Percentiles rank a stretch among this genome's conserved stretches.
Conservation (phyloP, 2,888 invertebrate species). For the Bibio marci region DNA sequence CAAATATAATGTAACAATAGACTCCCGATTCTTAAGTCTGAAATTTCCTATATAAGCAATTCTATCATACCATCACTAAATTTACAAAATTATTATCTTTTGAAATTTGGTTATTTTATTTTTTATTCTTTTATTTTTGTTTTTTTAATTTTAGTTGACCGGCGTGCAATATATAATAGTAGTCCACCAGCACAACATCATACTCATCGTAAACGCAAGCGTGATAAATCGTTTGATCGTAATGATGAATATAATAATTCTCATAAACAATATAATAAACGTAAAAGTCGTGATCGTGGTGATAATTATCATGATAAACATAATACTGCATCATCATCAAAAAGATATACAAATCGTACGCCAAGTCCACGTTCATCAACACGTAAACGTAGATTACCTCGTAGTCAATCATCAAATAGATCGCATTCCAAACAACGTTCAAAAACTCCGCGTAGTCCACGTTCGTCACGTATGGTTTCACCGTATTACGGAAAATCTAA, state of each 20-base stretch:
- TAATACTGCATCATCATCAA: not conserved
- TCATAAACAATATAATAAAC: conserved; percentile 9
- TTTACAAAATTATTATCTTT: too few relatives aligned
- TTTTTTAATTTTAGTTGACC: too few relatives aligned
- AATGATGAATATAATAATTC: conserved; percentile 8
- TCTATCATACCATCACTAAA: too few relatives aligned
- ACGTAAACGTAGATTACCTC: conserved; percentile 19
- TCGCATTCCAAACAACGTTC: conserved; percentile 12
- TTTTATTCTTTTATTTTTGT: too few relatives aligned
- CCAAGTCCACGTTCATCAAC: conserved; percentile 7
- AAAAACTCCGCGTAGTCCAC: conserved; percentile 7
- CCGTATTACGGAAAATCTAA: not conserved
- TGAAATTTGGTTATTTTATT: too few relatives aligned
- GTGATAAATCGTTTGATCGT: conserved; percentile 11
- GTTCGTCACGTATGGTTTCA: conserved; percentile 10
- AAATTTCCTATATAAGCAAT: too few relatives aligned
- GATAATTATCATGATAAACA: conserved; percentile 2
- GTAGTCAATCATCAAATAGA: conserved; percentile 20
- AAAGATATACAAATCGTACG: too few relatives aligned
- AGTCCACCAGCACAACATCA: conserved; percentile 17
- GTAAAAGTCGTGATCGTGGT: conserved; percentile 1
- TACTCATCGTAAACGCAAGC: conserved; percentile 23
- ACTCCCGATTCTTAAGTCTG: too few relatives aligned
- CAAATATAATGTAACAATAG: too few relatives aligned
- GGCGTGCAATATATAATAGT: conserved; percentile 18